A percentile compares a stretch with the other conserved stretches of the same genome.
Evolutionary conservation across 2,797 vertebrate genomes (phyloP).

Genomic region (Sebastes oblongus): DNA sequence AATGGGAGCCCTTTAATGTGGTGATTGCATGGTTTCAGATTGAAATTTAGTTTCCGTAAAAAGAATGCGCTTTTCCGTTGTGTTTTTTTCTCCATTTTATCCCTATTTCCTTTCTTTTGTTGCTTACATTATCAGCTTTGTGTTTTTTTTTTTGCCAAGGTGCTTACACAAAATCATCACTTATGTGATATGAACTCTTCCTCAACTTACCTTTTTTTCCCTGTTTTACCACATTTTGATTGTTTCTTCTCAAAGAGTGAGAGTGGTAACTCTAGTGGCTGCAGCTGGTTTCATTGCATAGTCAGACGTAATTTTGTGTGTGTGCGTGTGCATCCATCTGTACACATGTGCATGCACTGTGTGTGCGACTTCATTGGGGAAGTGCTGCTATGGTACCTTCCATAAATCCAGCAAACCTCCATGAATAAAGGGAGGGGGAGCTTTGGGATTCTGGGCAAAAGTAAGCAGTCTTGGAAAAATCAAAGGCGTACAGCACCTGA

Average conservation of each 20-base stretch:
- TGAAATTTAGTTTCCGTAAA: slow-evolving; percentile 81
- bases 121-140: slow-evolving; percentile 67
- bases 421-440: slow-evolving; percentile 56
- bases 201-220: slow-evolving; percentile 32
- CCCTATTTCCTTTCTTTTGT: slow-evolving; percentile 76
- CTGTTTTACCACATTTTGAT: slow-evolving; percentile 42
- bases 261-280: slow-evolving; percentile 51
- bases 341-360: slow-evolving; percentile 19
- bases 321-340: slow-evolving; percentile 5
- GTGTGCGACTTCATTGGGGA: slow-evolving; percentile 34
- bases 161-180: slow-evolving; percentile 49
- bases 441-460: slow-evolving; percentile 63
- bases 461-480: slow-evolving; percentile 60
- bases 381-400: slow-evolving; percentile 53
- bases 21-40: slow-evolving; percentile 81
- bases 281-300: slow-evolving; percentile 59
- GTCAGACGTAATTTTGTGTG: slow-evolving; percentile 31
- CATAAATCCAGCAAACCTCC: slow-evolving; percentile 64
- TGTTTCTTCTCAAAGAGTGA: slow-evolving; percentile 37
- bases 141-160: slow-evolving; percentile 44
- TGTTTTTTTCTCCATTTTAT: slow-evolving; percentile 67
- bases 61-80: slow-evolving; percentile 75
- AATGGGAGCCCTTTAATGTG: slow-evolving; percentile 83
- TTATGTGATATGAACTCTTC: slow-evolving; percentile 56
- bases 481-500: slow-evolving; percentile 65